Base-by-base conservation (phyloP, 1,140 invertebrate species). In the Nephila pilipes region DNA sequence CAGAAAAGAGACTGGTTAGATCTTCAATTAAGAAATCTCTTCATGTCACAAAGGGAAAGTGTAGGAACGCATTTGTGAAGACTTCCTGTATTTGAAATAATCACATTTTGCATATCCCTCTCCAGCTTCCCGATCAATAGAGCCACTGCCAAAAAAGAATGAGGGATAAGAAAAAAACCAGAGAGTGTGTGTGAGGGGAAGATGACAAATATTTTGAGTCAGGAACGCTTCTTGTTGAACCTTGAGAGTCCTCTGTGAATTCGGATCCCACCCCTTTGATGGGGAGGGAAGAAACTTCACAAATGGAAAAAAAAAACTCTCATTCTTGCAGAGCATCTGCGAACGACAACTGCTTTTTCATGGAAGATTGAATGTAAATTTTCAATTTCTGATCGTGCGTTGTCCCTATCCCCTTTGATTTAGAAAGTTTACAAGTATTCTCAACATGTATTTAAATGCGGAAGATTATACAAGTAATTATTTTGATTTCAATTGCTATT, bases 281-380 rank as follows among this genome's bases (percentile, higher is more conserved):
- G 14, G 32, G 29, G 16, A 16, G 65, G 65, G 25, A 32, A 32
- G 29, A 20, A 32, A 32, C 32, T 14, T 14, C 14, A 29, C 29
- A 75, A 36, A 36, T 20, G 25, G 69, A 25, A 75, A 18, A 29
- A 12, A 75, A 75, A 75, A 20, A 75, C 18, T 32, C 69, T 36
- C n/a, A 83, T 83, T 83, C 80, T 54, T 54, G 54, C 54, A 46
- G 20, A 16, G 29, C 83, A 85, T 85, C 83, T 85, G 83, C 29
- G 55, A 55, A 85, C 83, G 83, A 85, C 83, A 85, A 55, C 83
- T 58, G 54, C 83, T 85, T 85, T 85, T 85, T 58, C 83, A 60
- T 58, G 29, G 6, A 58, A 58, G 55, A 85, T 85, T 85, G 83
- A 85, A 85, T 60, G 57, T 25, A 58, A 85, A 85, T 85, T 85